phyloP scores from a whole-genome alignment of 2,888 invertebrate species.

The Diogma glabrata region DNA sequence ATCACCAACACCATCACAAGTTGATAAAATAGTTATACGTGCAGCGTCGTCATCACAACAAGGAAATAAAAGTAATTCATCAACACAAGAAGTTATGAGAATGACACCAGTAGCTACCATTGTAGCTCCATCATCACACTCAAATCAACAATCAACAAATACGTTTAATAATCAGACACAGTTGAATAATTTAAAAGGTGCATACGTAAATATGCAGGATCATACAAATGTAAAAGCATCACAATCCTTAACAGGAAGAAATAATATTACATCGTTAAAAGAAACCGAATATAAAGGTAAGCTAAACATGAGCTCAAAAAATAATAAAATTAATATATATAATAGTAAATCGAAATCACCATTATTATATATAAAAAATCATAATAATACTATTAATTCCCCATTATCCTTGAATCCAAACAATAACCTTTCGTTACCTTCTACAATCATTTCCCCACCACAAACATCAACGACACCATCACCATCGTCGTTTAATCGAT shows the following conservation, averaged over 20 bases:
- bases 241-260: conserved; percentile 13
- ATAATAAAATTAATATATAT: too few species aligned
- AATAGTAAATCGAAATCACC: too few species aligned
- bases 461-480: conserved; percentile 9
- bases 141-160: neutral
- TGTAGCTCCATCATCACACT: conserved; percentile 16
- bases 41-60: conserved; percentile 22
- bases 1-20: conserved; percentile 3
- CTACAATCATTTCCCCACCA: conserved; percentile 35
- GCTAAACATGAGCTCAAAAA: too few species aligned
- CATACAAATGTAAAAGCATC: conserved; percentile 23
- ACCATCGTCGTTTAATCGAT: conserved; percentile 10
- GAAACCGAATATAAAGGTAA: conserved; percentile 7
- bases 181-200: conserved; percentile 37
- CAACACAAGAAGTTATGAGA: conserved; percentile 25
- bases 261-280: conserved; percentile 34
- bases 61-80: neutral
- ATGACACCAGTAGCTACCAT: conserved; percentile 27
- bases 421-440: conserved; percentile 19
- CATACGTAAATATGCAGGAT: conserved; percentile 62
- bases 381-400: neutral
- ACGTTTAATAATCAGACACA: conserved; percentile 7
- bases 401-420: neutral
- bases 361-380: neutral
- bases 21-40: conserved; percentile 28